A percentile compares a stretch with the other conserved stretches of the same genome.
Evolutionary conservation across 2,888 invertebrate genomes (phyloP).

Genomic region (Dasypogon diadema): DNA sequence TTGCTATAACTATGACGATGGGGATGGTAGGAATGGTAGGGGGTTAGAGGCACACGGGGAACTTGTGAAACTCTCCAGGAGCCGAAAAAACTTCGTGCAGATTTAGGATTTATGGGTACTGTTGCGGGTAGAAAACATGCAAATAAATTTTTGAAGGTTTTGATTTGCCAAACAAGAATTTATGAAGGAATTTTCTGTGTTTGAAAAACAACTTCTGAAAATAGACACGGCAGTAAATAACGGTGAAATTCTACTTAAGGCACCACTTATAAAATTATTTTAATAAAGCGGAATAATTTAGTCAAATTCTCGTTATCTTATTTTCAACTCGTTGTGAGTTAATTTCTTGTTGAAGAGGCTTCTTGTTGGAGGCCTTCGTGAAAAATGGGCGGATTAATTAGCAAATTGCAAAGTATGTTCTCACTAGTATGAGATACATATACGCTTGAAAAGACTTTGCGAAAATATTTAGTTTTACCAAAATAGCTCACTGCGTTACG

Average conservation of each 20-base stretch:
- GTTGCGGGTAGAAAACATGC: slow-evolving; percentile 16
- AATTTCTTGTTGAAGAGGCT: no score
- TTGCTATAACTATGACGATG: no score
- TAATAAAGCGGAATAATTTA: slow-evolving; percentile 10
- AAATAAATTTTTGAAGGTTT: slow-evolving; percentile 15
- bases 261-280: slow-evolving; percentile 27
- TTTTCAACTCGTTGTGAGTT: background rate
- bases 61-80: background rate
- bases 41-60: background rate
- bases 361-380: background rate
- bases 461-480: no score
- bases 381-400: slow-evolving; percentile 22
- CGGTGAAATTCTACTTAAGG: background rate
- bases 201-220: background rate
- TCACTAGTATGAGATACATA: no score
- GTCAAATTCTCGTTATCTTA: slow-evolving; percentile 16
- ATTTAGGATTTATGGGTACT: background rate
- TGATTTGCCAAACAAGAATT: slow-evolving; percentile 16
- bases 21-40: no score
- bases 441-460: no score
- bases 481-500: no score
- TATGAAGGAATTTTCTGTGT: background rate
- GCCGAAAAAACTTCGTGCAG: slow-evolving; percentile 9
- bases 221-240: background rate
- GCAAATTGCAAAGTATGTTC: slow-evolving; percentile 1